Conservation (phyloP, 1,140 invertebrate species). For the Drosophila kanapiae region DNA sequence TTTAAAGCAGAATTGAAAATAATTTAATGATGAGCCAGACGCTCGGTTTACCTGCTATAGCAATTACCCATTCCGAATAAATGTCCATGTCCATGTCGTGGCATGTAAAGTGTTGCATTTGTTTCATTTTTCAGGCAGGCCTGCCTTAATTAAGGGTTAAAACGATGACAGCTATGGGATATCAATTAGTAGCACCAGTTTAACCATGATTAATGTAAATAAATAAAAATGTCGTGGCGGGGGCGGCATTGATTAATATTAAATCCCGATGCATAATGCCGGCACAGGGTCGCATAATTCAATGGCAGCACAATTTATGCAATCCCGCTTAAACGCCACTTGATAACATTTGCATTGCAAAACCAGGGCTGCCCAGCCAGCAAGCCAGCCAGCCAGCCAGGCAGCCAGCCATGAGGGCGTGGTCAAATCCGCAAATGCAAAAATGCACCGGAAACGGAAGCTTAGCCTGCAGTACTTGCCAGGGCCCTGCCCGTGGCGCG, state of each 20-base stretch:
- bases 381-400: not conserved
- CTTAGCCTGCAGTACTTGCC: slow-evolving; percentile 49
- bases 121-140: slow-evolving; percentile 38
- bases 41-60: slow-evolving; percentile 6
- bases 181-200: slow-evolving; percentile 62
- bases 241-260: slow-evolving; percentile 39
- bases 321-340: slow-evolving; percentile 52
- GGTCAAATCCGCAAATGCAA: slow-evolving; percentile 40
- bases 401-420: slow-evolving; percentile 10
- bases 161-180: slow-evolving; percentile 42
- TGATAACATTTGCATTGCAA: slow-evolving; percentile 78
- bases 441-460: slow-evolving; percentile 68
- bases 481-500: slow-evolving; percentile 16
- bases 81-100: slow-evolving; percentile 33
- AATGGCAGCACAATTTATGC: slow-evolving; percentile 42
- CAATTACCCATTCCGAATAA: slow-evolving; percentile 32
- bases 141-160: slow-evolving; percentile 41
- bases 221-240: slow-evolving; percentile 24
- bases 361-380: slow-evolving; percentile 12
- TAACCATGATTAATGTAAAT: slow-evolving; percentile 63
- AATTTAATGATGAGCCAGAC: slow-evolving; percentile 45
- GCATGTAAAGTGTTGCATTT: slow-evolving; percentile 49
- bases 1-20: slow-evolving; percentile 30
- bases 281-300: slow-evolving; percentile 36
- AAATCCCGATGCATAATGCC: slow-evolving; percentile 20